Percentiles rank a stretch among this genome's conserved stretches.
Evolutionary conservation across 2,113 vertebrate species (phyloP).

Genomic region (Vidua chalybeata): DNA sequence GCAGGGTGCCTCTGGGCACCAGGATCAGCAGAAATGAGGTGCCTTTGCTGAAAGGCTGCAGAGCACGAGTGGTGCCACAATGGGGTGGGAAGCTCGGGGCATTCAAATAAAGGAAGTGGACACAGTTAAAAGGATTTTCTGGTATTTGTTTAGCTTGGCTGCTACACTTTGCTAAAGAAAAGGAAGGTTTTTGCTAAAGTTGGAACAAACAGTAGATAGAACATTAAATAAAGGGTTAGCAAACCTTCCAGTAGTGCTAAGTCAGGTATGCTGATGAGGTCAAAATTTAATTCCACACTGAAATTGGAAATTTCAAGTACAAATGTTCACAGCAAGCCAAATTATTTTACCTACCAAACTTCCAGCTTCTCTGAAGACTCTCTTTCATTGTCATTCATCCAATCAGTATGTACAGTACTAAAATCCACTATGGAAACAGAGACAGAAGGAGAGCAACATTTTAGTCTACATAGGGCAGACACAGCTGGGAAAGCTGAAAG

Average conservation of each 20-base stretch:
- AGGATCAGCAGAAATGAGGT: not conserved
- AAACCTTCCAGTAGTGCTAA: constrained; percentile 2
- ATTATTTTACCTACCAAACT: not conserved
- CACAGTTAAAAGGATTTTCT: constrained; percentile 30
- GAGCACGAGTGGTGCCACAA: rapidly evolving
- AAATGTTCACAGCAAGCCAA: not conserved
- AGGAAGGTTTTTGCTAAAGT: constrained; percentile 25
- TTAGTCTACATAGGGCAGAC: not conserved
- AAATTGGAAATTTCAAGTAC: constrained; percentile 32
- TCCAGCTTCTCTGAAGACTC: not conserved
- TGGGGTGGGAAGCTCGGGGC: not conserved
- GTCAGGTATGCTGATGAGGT: constrained; percentile 36
- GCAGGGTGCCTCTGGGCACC: not conserved
- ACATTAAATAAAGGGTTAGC: constrained; percentile 58
- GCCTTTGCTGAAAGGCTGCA: not conserved
- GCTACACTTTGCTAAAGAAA: constrained; percentile 49
- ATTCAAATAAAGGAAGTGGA: constrained; percentile 29
- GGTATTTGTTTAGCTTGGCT: constrained; percentile 53
- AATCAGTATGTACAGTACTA: not conserved
- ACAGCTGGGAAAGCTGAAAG: not conserved
- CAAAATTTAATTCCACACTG: constrained; percentile 28
- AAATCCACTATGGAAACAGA: not conserved
- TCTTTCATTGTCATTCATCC: not conserved
- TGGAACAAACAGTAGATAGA: constrained; percentile 50
- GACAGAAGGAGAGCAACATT: not conserved